Evolutionary conservation across 2,797 vertebrate species (phyloP), one percentile per base, ranked within the genome.

Genomic region (Anguilla obscura): DNA sequence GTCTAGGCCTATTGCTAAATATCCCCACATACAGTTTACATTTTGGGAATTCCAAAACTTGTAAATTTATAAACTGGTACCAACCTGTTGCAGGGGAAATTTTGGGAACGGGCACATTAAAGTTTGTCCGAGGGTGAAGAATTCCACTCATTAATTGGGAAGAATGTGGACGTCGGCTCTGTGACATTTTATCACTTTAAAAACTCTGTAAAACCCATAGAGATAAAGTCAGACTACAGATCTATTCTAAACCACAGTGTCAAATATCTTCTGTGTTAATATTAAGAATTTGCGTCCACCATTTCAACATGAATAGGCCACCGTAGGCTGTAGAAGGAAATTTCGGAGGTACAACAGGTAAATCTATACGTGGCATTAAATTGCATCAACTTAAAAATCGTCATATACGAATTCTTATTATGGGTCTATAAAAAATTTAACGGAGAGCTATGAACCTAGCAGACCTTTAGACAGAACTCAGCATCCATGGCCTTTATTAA

Each of bases 81-180:
- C 87, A 87, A 92, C 91, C 91, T 45, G 91, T 92, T 6, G 87
- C 84, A 8, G 91, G 90, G 0, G 86, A 58, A 84, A 92, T 92
- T 6, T 86, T 89, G 12, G 90, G 58, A 9, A 69, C 79, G 8
- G 87, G 50, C 48, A n/a, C 30, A 4, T 87, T 50, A 9, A 63
- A 85, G 21, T 36, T 50, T 48, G 40, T 87, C 60, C 82, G 87
- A 10, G 90, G 91, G 60, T 91, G 91, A 0, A 92, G 63, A 50
- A 92, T 76, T 66, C 90, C 91, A 2, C 88, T 91, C 86, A 92
- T 88, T 9, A 91, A 90, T 0, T 91, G 90, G 0, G 91, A 92
- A 1, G 91, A 91, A 82, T 90, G 89, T 30, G 89, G 90, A 86
- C 90, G 88, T 84, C 91, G 89, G 45, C 84, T 86, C 69, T 90